Evolutionary conservation across 35 echinoderm and acorn worm genomes (phyloP).

Genomic region (Ophiothrix spiculata): DNA sequence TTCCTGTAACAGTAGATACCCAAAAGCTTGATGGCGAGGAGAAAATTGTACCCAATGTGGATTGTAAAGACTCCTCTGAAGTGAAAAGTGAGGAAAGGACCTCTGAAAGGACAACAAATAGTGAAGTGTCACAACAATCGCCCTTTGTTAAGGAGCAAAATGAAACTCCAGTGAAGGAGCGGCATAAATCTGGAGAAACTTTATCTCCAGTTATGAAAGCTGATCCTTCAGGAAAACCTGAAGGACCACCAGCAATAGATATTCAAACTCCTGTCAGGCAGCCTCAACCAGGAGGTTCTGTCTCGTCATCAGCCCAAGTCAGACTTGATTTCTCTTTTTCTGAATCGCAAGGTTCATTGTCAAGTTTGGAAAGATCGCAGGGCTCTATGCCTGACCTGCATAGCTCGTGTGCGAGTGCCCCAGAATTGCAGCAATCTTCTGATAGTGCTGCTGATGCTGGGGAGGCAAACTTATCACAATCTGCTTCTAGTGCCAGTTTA

Average conservation of each 20-base stretch:
- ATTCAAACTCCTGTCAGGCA: neutral
- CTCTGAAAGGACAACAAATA: neutral
- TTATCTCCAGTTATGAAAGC: neutral
- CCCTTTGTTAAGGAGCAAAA: neutral
- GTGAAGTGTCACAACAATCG: neutral
- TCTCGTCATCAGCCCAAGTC: neutral
- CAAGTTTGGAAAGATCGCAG: constrained; percentile 26
- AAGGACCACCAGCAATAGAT: neutral
- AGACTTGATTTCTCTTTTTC: constrained; percentile 24
- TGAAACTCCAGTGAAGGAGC: neutral
- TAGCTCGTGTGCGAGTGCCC: constrained; percentile 23
- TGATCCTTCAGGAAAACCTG: neutral
- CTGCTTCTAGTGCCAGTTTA: constrained; percentile 21
- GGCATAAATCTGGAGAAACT: neutral
- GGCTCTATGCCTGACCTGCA: constrained; percentile 27
- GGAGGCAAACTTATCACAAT: constrained; percentile 19
- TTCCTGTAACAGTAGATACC: constrained; percentile 23
- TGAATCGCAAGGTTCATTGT: constrained; percentile 20
- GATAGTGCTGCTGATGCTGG: neutral
- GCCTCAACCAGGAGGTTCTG: neutral
- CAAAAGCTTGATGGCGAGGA: neutral
- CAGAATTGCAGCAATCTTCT: constrained; percentile 14
- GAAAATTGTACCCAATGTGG: neutral
- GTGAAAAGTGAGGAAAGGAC: neutral
- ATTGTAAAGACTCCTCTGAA: constrained; percentile 10